phyloP scores from a whole-genome alignment of 2,888 invertebrate genomes.

The Andrena fulva region DNA sequence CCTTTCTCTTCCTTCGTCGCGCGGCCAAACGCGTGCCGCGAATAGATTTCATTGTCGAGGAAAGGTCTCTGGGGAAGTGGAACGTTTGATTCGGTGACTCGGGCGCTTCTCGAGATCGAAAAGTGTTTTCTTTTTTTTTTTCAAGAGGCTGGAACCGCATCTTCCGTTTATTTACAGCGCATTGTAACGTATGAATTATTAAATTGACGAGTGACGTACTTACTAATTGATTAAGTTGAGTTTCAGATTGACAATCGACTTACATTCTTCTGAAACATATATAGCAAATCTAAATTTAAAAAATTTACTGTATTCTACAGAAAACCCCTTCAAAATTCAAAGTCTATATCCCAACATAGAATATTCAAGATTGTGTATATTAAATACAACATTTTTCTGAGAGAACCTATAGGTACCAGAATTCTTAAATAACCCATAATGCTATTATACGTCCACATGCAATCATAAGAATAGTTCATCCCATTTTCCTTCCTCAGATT shows the following conservation, averaged over 20 bases:
- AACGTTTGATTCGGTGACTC: constrained; percentile 72
- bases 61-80: constrained; percentile 24
- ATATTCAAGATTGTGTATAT: neutral
- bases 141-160: neutral
- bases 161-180: neutral
- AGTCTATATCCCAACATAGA: neutral
- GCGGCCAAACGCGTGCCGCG: constrained; percentile 56
- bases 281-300: too few relatives aligned
- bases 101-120: constrained; percentile 75
- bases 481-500: neutral
- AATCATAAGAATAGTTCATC: neutral
- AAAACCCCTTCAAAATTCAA: too few relatives aligned
- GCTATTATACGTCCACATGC: neutral
- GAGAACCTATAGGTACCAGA: neutral
- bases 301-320: too few relatives aligned
- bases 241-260: too few relatives aligned
- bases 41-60: constrained; percentile 75
- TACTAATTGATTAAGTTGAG: neutral
- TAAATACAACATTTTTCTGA: neutral
- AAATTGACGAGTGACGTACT: neutral
- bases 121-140: constrained; percentile 59
- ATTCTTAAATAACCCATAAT: neutral
- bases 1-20: constrained; percentile 40
- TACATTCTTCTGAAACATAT: too few relatives aligned
- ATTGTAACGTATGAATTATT: neutral